Evolutionary conservation across 2,797 vertebrate species (phyloP), one percentile per base, ranked within the genome.

Genomic region (Kryptolebias ocellatus): DNA sequence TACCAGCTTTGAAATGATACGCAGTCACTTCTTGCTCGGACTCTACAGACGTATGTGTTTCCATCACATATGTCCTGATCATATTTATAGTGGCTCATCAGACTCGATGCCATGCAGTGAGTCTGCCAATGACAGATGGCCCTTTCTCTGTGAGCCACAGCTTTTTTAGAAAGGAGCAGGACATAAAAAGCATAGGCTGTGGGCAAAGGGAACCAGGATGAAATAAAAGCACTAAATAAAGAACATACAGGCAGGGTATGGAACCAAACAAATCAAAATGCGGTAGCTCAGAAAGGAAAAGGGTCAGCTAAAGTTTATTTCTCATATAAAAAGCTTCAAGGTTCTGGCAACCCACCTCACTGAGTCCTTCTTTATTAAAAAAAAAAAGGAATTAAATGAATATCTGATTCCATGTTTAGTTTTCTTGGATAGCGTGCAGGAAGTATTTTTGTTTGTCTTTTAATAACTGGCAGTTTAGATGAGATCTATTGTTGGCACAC

Each of bases 41-140:
- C 67, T 45, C 66, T 7, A 10, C 57, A 81, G 76, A 78, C 70
- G 50, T 59, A 46, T 60, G 80, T 53, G 73, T 78, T 72, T 83
- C 77, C 77, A 58, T 74, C 89, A 79, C 90, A 90, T 89, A 89
- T 91, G 90, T 81, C 82, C 60, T 17, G 67, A 53, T 81, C 66
- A 50, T 92, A 90, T 92, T 92, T 90, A 90, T 89, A 92, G 91
- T 34, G 56, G 69, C 74, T 68, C 49, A 39, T 85, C 74, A 83
- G 79, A 81, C 77, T 72, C 64, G 16, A 71, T 6, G 73, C 72
- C 84, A 83, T 67, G 20, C 47, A 50, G 47, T 18, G 69, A 77
- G 66, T 72, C 80, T 86, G 87, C 86, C 87, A 83, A 45, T 79
- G 65, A 87, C 90, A 93, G 91, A 92, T 93, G 91, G 90, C 79